phyloP scores from a whole-genome alignment of 30 jellyfish, hydroid and myxozoan species.

The Clytia hemisphaerica region DNA sequence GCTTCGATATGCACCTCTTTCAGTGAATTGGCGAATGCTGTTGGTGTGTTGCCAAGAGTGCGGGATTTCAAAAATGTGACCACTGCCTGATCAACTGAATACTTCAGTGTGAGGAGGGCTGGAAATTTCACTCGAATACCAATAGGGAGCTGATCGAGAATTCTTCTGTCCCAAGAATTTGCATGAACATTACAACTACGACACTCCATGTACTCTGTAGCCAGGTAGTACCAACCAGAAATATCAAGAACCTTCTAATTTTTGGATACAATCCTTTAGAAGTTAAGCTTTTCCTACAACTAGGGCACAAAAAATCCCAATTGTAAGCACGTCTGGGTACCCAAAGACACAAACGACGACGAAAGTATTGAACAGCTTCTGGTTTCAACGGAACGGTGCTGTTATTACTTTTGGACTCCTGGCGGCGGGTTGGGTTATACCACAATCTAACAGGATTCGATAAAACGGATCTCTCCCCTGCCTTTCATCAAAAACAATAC shows the following conservation, averaged over 20 bases:
- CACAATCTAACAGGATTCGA: too few relatives aligned
- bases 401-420: too few relatives aligned
- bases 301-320: conserved; percentile 9
- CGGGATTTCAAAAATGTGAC: conserved; percentile 20
- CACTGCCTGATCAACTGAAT: conserved; percentile 25
- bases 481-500: too few relatives aligned
- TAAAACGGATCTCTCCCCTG: too few relatives aligned
- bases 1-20: conserved; percentile 24
- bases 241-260: conserved; percentile 13
- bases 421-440: too few relatives aligned
- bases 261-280: conserved; percentile 19
- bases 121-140: conserved; percentile 15
- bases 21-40: conserved; percentile 18
- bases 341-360: conserved; percentile 17
- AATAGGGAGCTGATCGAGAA: conserved; percentile 34
- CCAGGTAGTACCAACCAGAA: conserved; percentile 25
- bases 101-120: conserved; percentile 33
- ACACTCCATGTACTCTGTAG: too few relatives aligned
- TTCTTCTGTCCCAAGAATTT: conserved; percentile 20
- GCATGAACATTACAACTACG: not conserved
- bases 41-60: conserved; percentile 31
- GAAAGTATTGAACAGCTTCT: conserved; percentile 14
- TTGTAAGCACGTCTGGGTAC: conserved; percentile 6
- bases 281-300: too few relatives aligned
- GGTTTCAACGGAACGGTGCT: too few relatives aligned